A percentile compares a stretch with the other conserved stretches of the same genome.
Conservation (phyloP, 2,888 invertebrate genomes). For the Meliscaeva auricollis region DNA sequence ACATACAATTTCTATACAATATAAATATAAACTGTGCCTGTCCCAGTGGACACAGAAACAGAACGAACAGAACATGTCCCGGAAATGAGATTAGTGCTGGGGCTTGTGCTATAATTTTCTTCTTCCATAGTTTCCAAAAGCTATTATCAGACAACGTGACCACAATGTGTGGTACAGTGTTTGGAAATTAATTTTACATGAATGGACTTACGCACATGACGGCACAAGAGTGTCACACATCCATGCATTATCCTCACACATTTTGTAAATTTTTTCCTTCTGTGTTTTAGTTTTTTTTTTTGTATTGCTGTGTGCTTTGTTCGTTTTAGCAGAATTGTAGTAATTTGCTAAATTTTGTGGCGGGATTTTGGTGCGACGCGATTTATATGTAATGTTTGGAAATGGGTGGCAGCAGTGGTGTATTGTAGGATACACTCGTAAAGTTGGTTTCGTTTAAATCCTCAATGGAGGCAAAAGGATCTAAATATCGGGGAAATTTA, state of each 20-base stretch:
- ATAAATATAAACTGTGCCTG: neutral
- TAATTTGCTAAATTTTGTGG: slow-evolving; percentile 48
- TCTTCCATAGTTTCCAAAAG: slow-evolving; percentile 56
- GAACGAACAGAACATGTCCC: slow-evolving; percentile 24
- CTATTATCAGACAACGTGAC: slow-evolving; percentile 70
- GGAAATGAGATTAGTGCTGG: slow-evolving; percentile 58
- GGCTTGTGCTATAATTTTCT: slow-evolving; percentile 65
- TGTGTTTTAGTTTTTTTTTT: slow-evolving; percentile 9
- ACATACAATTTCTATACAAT: neutral
- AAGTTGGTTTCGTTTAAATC: slow-evolving; percentile 2
- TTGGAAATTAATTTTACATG: slow-evolving; percentile 74
- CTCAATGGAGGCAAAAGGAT: neutral
- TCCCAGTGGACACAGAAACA: neutral
- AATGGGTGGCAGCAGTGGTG: neutral
- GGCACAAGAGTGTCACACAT: slow-evolving; percentile 33
- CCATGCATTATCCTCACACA: slow-evolving; percentile 41
- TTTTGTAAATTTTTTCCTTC: neutral
- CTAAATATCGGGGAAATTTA: slow-evolving; percentile 48
- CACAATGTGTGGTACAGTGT: slow-evolving; percentile 63
- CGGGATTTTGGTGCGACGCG: neutral
- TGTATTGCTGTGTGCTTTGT: slow-evolving; percentile 7
- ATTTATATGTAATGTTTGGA: neutral
- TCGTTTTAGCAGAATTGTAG: slow-evolving; percentile 53
- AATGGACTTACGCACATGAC: slow-evolving; percentile 39
- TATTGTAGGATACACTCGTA: neutral